Conservation (phyloP, 1,140 invertebrate species). For the Berghia stephanieae region DNA sequence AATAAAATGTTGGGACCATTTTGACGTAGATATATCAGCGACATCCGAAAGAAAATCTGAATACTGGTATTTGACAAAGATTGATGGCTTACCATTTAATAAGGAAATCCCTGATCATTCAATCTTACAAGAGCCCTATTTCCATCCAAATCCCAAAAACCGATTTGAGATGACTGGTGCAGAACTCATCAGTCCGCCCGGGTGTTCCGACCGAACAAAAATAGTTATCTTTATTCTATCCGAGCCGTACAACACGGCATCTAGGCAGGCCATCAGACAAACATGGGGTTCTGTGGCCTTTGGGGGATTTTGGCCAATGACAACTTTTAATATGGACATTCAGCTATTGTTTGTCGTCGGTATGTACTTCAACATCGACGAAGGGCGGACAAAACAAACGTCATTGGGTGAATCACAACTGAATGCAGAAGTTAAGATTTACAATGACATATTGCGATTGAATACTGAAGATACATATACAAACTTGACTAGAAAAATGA, state of each 20-base stretch:
- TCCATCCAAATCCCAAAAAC: too few relatives aligned
- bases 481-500: conserved; percentile 23
- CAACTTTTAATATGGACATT: neutral
- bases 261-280: conserved; percentile 14
- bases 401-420: neutral
- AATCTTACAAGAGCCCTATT: too few relatives aligned
- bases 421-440: neutral
- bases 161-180: too few relatives aligned
- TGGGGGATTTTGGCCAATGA: conserved; percentile 1
- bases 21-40: too few relatives aligned
- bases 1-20: too few relatives aligned
- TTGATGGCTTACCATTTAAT: too few relatives aligned
- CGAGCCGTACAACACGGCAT: neutral
- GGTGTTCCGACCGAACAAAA: too few relatives aligned
- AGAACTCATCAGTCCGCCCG: too few relatives aligned
- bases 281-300: conserved; percentile 23
- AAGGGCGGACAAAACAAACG: neutral
- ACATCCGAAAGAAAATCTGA: too few relatives aligned
- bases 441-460: conserved; percentile 26
- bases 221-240: conserved; percentile 19
- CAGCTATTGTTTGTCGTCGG: conserved; percentile 4
- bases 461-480: conserved; percentile 20
- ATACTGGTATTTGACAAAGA: too few relatives aligned
- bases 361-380: neutral
- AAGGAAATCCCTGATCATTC: too few relatives aligned